These are phyloP conservation scores for Trigoniulus corallinus DNA, from an alignment of 1,140 invertebrate species.

Conservation along the genomic window DNA sequence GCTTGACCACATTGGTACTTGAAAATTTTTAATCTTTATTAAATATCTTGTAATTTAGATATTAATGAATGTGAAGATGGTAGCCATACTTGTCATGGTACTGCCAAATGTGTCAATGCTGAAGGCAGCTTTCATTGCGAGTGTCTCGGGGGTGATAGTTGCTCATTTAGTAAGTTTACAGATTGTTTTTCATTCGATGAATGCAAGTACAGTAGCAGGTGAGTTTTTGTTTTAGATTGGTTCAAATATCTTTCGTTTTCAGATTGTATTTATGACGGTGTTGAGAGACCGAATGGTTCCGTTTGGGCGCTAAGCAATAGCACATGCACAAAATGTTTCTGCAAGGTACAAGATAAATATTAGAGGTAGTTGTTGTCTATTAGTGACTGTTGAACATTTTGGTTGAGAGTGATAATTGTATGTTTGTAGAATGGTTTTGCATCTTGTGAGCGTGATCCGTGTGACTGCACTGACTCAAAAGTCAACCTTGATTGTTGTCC, in stretches of 20 bases:
- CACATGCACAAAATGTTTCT: conserved; percentile 39
- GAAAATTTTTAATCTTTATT: too few relatives aligned
- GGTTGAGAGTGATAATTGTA: too few relatives aligned
- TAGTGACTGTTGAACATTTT: too few relatives aligned
- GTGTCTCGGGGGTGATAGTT: conserved; percentile 40
- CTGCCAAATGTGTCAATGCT: conserved; percentile 60
- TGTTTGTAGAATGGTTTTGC: conserved; percentile 41
- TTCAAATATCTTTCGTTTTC: conserved; percentile 7
- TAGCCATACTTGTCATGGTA: conserved; percentile 54
- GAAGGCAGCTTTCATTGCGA: conserved; percentile 62
- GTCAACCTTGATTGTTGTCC: conserved; percentile 46
- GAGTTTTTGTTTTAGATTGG: not conserved
- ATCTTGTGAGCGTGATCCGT: conserved; percentile 37
- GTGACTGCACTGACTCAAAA: conserved; percentile 35
- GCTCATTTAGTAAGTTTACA: conserved; percentile 20
- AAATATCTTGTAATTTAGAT: conserved; percentile 37
- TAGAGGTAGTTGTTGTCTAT: too few relatives aligned
- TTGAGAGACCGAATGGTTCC: conserved; percentile 37
- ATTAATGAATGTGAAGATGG: conserved; percentile 67
- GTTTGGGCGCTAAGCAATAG: conserved; percentile 30
- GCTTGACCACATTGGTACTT: too few relatives aligned
- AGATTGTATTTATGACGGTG: conserved; percentile 43
- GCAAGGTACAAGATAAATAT: conserved; percentile 13
- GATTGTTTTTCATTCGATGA: conserved; percentile 11
- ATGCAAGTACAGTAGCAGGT: conserved; percentile 3